Percentiles rank a stretch among this genome's conserved stretches.
Evolutionary conservation across 1,140 invertebrate genomes (phyloP).

Genomic region (Cotesia vestalis): DNA sequence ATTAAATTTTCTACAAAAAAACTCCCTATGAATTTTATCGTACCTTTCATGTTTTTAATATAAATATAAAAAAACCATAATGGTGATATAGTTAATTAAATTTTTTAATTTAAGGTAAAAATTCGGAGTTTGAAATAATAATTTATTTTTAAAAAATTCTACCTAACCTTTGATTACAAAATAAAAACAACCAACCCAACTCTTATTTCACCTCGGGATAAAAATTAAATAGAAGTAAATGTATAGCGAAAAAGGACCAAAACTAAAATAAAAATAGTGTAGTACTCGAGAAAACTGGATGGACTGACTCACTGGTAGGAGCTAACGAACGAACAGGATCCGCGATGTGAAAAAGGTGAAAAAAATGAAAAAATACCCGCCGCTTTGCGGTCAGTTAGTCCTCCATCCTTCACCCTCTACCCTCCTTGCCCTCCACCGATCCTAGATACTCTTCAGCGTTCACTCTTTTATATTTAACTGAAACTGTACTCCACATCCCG

Average conservation of each 20-base stretch:
- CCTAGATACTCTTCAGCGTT: conserved; percentile 16
- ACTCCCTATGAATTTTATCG: no score
- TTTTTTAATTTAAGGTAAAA: no score
- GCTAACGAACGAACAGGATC: conserved; percentile 28
- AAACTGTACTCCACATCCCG: neutral
- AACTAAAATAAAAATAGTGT: neutral
- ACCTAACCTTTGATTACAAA: neutral
- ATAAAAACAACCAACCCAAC: neutral
- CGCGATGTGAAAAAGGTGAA: conserved; percentile 23
- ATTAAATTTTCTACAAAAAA: no score
- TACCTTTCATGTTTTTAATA: no score
- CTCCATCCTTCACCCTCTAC: neutral
- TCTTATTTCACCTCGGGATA: neutral
- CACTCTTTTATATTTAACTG: neutral
- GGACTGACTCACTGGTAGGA: conserved; percentile 13
- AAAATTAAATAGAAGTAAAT: conserved; percentile 25
- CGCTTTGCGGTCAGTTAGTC: conserved; percentile 30
- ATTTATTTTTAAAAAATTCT: neutral
- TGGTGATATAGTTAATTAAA: no score
- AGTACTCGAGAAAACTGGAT: conserved; percentile 23
- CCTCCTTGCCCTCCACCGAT: neutral
- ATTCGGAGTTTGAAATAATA: no score
- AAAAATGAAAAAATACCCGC: conserved; percentile 19
- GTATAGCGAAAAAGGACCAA: neutral
- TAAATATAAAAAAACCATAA: no score